These are phyloP conservation scores for Zelostemma sp. DNA, from an alignment of 1,140 invertebrate species.

Conservation along the genomic window DNA sequence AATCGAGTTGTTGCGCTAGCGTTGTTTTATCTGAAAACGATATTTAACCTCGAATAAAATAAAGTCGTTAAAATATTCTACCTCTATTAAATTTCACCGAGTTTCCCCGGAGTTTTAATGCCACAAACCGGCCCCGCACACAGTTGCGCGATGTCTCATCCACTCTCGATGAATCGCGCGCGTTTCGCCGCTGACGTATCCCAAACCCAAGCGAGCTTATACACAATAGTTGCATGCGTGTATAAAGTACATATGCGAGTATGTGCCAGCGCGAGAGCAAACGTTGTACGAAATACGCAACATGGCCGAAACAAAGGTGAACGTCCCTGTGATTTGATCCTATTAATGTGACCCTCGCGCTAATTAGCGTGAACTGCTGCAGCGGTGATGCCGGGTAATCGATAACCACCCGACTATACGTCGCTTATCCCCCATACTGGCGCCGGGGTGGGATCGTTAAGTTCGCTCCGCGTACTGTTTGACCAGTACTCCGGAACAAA, in stretches of 20 bases:
- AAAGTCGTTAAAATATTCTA: conserved; percentile 32
- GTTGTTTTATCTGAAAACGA: conserved; percentile 35
- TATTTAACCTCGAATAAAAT: conserved; percentile 33
- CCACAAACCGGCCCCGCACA: background rate
- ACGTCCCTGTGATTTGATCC: conserved; percentile 60
- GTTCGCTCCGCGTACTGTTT: conserved; percentile 55
- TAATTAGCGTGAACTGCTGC: conserved; percentile 60
- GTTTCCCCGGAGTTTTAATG: conserved; percentile 24
- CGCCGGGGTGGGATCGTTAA: conserved; percentile 50
- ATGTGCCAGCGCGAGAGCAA: conserved; percentile 34
- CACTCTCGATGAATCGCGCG: too few relatives aligned
- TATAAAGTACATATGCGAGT: conserved; percentile 11
- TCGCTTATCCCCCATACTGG: conserved; percentile 43
- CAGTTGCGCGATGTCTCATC: background rate
- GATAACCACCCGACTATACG: conserved; percentile 52
- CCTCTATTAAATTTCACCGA: conserved; percentile 19
- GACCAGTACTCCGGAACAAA: conserved; percentile 59
- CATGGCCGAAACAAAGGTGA: conserved; percentile 57
- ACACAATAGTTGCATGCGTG: background rate
- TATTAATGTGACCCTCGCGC: conserved; percentile 59
- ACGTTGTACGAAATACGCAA: conserved; percentile 52
- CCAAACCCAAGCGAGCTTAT: background rate
- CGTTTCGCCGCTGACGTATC: too few relatives aligned
- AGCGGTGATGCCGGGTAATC: conserved; percentile 54
- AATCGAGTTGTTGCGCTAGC: conserved; percentile 19